phyloP scores from a whole-genome alignment of 2,797 vertebrate species.

The Sardinella longiceps region DNA sequence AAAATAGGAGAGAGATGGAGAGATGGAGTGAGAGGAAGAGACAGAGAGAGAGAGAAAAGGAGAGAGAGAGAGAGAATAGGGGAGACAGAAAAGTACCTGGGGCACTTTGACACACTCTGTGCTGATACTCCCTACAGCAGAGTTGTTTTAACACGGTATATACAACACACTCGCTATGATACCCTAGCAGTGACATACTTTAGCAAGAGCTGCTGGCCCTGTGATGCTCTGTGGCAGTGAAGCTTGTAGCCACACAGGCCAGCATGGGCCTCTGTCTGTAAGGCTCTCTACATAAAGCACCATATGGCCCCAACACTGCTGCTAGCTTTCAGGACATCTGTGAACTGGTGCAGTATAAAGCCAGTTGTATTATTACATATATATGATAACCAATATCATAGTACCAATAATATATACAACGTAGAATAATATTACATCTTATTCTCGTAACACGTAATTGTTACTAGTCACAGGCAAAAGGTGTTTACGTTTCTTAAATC shows the following conservation, averaged over 20 bases:
- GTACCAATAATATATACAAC: not conserved
- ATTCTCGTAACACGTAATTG: too few species aligned
- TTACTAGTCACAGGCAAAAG: too few species aligned
- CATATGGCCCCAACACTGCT: not conserved
- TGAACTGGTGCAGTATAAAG: not conserved
- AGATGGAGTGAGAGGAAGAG: not conserved
- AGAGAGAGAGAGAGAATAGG: not conserved
- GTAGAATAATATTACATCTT: too few species aligned
- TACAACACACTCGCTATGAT: not conserved
- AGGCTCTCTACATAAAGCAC: not conserved
- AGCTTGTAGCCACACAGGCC: not conserved
- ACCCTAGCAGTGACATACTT: not conserved
- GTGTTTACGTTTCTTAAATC: too few species aligned
- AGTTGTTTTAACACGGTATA: not conserved
- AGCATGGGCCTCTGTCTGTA: not conserved
- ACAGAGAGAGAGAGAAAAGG: conserved; percentile 17
- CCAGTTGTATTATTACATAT: not conserved
- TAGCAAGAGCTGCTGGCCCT: not conserved
- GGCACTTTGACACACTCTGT: conserved; percentile 16
- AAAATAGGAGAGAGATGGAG: conserved; percentile 1
- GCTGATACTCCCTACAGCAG: conserved; percentile 16
- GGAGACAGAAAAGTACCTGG: conserved; percentile 34
- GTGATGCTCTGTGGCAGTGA: not conserved
- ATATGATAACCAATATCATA: not conserved
- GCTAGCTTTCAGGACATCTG: not conserved